Conservation (phyloP, 2,888 invertebrate species). For the Caenorhabditis sp. region DNA sequence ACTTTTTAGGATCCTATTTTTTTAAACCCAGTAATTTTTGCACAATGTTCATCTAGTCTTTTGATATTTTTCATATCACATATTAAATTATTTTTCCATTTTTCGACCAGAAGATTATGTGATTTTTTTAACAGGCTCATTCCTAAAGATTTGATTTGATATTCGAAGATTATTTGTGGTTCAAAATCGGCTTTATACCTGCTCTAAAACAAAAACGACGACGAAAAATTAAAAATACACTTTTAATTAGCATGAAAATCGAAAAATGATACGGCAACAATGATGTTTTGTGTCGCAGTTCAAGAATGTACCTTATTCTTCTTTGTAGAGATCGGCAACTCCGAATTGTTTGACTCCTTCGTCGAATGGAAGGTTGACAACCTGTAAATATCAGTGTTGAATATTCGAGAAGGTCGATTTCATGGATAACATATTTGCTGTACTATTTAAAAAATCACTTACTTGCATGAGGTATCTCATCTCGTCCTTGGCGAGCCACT, state of each 20-base stretch:
- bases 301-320: constrained; percentile 49
- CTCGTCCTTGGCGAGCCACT: constrained; percentile 69
- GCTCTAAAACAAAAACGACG: constrained; percentile 31
- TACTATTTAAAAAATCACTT: neutral
- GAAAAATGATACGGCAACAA: constrained; percentile 7
- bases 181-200: constrained; percentile 13
- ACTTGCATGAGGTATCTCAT: constrained; percentile 69
- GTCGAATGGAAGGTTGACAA: constrained; percentile 68
- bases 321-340: constrained; percentile 68
- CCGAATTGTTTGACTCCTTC: constrained; percentile 69
- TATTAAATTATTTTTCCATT: neutral
- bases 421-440: too few species aligned
- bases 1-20: neutral
- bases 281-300: constrained; percentile 1
- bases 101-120: neutral
- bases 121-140: neutral
- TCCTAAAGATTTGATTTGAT: neutral
- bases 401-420: too few species aligned
- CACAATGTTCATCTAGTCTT: neutral
- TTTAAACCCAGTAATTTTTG: constrained; percentile 2
- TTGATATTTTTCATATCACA: constrained; percentile 1
- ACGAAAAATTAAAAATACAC: constrained; percentile 23
- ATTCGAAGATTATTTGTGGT: constrained; percentile 8
- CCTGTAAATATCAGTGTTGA: too few species aligned
- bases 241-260: constrained; percentile 21